Evolutionary conservation across 1,140 invertebrate genomes (phyloP), one percentile per base, ranked within the genome.

Genomic region (Anthonomus grandis): DNA sequence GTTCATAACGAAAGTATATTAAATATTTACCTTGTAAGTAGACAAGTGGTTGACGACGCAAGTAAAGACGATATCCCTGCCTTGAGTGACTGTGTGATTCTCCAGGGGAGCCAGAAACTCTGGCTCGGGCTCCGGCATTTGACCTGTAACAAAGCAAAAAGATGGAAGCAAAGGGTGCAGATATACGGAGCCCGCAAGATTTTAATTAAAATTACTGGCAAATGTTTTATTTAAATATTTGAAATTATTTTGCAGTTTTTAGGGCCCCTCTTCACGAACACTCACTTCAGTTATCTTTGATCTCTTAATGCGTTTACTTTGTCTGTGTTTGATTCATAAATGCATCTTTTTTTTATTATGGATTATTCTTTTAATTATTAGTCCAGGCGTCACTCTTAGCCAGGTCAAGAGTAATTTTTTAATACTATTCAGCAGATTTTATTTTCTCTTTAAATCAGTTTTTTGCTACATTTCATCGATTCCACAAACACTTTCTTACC

Each of bases 11-110:
- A n/a, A n/a, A n/a, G 38, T 13, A 41, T 27, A 25, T 57, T 37
- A 57, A 57, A 57, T 57, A 57, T 61, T 65, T 83, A 93, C 91
- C 84, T 89, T 89, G 76, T 90, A 93, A 55, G 79, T 75, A 45
- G 87, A 86, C 22, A 94, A 80, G 75, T 92, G 87, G 73, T 92
- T 91, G 58, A 95, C 90, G 48, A 90, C 85, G 69, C 91, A 95
- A 8, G 91, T 91, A 70, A 95, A 92, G 60, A 82, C 86, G 17
- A 92, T 83, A 69, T 93, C 91, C 37, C 90, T 79, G 27, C 91
- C 91, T 74, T 92, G 86, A 34, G 90, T 85, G 22, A 93, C 88
- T 6, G 90, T 93, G 51, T 90, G 79, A 73, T 95, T 95, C 67
- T 90, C 88, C 63, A 95, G 72, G n/a, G 86, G 84, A 5, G 84